Evolutionary conservation across 2,888 invertebrate species (phyloP), one percentile per base, ranked within the genome.

Genomic region (Himalopsyche anomala): DNA sequence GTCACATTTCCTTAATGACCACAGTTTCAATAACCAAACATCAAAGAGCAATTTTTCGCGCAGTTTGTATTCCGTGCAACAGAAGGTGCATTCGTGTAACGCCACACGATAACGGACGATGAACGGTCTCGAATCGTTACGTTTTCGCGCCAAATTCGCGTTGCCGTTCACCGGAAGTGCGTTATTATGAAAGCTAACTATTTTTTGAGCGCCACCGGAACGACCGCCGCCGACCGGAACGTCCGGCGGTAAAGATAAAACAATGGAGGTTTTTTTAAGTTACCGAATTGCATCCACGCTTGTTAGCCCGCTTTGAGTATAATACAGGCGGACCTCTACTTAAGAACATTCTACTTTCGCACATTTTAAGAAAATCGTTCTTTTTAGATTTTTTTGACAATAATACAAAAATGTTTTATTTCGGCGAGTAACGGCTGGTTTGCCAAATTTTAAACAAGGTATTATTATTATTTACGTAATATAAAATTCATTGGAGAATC

Each of bases 131-230:
- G 62, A 62, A 62, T 62, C 62, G 62, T 62, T 62, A 62, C 19
- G 8, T 62, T 62, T 62, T 62, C 62, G 62, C 62, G 62, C 62
- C 62, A 62, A 62, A 62, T 62, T 28, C 56, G 56, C 56, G 19
- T 19, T n/a, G 56, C 56, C 56, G 56, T 56, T 19, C 8, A 19
- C 62, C 62, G 62, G 62, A 62, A 19, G 62, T 62, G 62, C 62
- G 62, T 62, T 62, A 62, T 62, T 62, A 62, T 62, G 62, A 11
- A 11, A 19, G 19, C 62, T 62, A 62, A 62, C 62, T 62, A 62
- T 62, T 62, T 62, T 62, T 62, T 62, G 19, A 62, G 62, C 62
- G 62, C 62, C 62, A 62, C 62, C 62, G 62, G 62, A 62, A 62
- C 62, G 62, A 19, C 62, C 62, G 62, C 62, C 62, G 62, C 62